Conservation (phyloP, 2,113 vertebrate genomes). For the Peromyscus maniculatus region DNA sequence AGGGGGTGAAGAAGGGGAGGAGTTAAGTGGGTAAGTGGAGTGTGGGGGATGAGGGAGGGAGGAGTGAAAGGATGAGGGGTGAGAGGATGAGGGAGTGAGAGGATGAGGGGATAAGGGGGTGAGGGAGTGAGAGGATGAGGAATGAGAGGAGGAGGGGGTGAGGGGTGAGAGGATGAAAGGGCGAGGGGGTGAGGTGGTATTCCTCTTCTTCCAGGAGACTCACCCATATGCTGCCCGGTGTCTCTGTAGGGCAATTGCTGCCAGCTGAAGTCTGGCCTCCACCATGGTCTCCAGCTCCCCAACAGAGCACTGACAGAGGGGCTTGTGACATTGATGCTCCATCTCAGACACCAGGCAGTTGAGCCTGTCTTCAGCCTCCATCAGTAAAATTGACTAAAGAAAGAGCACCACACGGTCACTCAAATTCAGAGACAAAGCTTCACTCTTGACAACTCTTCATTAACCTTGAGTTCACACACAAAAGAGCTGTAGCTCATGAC, state of each 20-base stretch:
- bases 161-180: rapidly evolving
- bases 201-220: not conserved
- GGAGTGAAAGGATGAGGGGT: not conserved
- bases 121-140: not conserved
- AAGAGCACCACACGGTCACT: not conserved
- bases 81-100: not conserved
- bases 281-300: conserved; percentile 89
- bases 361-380: conserved; percentile 87
- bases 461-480: conserved; percentile 3
- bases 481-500: not conserved
- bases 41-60: not conserved
- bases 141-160: not conserved
- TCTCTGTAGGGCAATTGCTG: conserved; percentile 90
- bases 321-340: conserved; percentile 46
- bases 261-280: conserved; percentile 91
- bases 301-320: conserved; percentile 72
- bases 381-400: conserved; percentile 88
- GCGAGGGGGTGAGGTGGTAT: not conserved
- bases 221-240: conserved; percentile 89
- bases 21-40: too few relatives aligned
- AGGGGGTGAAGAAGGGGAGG: not conserved
- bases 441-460: not conserved
- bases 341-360: conserved; percentile 79
- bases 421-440: not conserved
- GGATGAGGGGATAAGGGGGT: not conserved